These are phyloP conservation scores for Jaculus jaculus DNA, from an alignment of 2,113 vertebrate species.

Conservation along the genomic window DNA sequence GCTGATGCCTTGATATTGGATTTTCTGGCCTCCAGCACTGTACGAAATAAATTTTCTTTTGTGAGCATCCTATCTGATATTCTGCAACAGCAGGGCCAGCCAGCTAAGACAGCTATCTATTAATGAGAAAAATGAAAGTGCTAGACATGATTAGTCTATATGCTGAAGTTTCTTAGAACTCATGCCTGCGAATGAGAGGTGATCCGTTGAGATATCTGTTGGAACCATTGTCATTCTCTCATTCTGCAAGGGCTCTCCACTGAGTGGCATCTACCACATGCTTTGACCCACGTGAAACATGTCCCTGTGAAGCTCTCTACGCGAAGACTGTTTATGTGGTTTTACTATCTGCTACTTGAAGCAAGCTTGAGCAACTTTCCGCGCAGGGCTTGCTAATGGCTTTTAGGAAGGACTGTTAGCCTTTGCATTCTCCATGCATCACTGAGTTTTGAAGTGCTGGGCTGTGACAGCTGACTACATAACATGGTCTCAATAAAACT, in stretches of 20 bases:
- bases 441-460: constrained; percentile 65
- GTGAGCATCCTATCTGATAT: not conserved
- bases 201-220: not conserved
- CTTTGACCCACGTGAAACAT: not conserved
- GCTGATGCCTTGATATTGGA: not conserved
- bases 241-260: not conserved
- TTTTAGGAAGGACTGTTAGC: constrained; percentile 51
- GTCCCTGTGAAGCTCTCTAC: constrained; percentile 27
- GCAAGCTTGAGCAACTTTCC: constrained; percentile 22
- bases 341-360: constrained; percentile 29
- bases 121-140: not conserved
- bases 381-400: constrained; percentile 3
- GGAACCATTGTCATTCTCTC: not conserved
- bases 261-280: not conserved
- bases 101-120: not conserved
- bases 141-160: not conserved
- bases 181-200: not conserved
- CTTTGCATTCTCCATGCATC: constrained; percentile 63
- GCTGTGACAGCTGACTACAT: constrained; percentile 51
- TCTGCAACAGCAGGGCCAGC: not conserved
- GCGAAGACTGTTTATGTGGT: constrained; percentile 36
- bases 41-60: not conserved
- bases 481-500: constrained; percentile 62
- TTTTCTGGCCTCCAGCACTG: not conserved
- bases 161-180: not conserved